phyloP scores from a whole-genome alignment of 2,797 vertebrate genomes.

The Sebastes cheni region DNA sequence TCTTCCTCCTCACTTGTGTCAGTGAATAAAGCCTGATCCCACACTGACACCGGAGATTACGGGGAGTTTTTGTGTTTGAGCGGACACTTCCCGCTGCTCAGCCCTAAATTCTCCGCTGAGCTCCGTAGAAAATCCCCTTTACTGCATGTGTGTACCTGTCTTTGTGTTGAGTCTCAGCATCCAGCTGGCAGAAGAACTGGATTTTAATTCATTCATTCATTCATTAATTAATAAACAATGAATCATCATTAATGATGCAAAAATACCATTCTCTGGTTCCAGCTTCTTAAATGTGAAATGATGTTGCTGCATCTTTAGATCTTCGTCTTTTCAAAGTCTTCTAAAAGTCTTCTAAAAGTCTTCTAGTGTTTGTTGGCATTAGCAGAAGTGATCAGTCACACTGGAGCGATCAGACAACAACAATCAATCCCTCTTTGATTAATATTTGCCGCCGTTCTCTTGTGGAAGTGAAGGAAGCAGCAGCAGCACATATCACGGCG shows the following conservation, averaged over 20 bases:
- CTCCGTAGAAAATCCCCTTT: slow-evolving; percentile 65
- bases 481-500: slow-evolving; percentile 18
- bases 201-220: too few species aligned
- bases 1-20: slow-evolving; percentile 56
- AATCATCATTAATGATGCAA: background rate
- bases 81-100: slow-evolving; percentile 60
- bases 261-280: background rate
- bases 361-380: background rate
- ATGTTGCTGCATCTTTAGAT: too few species aligned
- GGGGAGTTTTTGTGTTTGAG: slow-evolving; percentile 47
- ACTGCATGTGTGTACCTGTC: slow-evolving; percentile 42
- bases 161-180: background rate
- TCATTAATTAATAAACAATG: too few species aligned
- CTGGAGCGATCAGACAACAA: background rate
- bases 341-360: too few species aligned
- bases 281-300: background rate
- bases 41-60: slow-evolving; percentile 58
- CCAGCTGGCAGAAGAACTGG: background rate
- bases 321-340: too few species aligned
- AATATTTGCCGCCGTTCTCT: background rate
- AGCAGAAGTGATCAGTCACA: background rate
- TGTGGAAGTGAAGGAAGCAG: slow-evolving; percentile 21
- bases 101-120: slow-evolving; percentile 62
- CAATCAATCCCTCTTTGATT: background rate
- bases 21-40: slow-evolving; percentile 61